Base-by-base conservation (phyloP, 2,888 invertebrate genomes). In the Drosophila basisetae region DNA sequence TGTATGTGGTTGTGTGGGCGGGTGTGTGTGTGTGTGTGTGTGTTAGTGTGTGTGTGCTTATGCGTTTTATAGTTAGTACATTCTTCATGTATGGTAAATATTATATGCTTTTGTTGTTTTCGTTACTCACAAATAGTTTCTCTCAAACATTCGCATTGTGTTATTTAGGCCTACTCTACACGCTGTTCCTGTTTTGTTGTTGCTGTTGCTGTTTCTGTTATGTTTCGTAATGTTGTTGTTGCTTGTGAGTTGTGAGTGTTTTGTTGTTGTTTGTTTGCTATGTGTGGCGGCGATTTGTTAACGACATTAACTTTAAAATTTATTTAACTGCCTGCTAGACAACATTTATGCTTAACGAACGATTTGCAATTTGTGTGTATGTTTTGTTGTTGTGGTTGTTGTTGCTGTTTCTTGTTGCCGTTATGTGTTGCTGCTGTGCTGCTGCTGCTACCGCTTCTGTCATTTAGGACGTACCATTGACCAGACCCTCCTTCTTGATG, bases 381-480 rank as follows among this genome's bases (percentile, higher is more conserved):
- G 30, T 70, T 60, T 35, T n/a, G 18, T 54, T 73, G 62, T 53
- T 58, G 72, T 35, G 54, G 62, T 35, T 67, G 61, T 37, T 52
- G 7, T 11, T 49, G 25, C 18, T 50, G 50, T 5, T 49, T 25
- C 18, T 10, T 50, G 50, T 50, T 50, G 28, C 10, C 10, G 50
- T 50, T 50, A 18, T 18, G 59, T 47, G 59, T 50, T 69, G 55
- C 37, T 74, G 59, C 39, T 63, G 76, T 37, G 62, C 54, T 52
- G 49, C 31, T 71, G 70, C 65, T 68, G 69, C 31, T 68, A 18
- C n/a, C 53, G 41, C 47, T 65, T 65, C 52, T 53, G 41, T 11
- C 66, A 31, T 43, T 92, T 93, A 93, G 91, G 93, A 93, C 82
- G 93, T 93, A 82, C 93, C 93, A 86, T 93, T 93, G 69, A 93